Percentiles rank a stretch among this genome's conserved stretches.
These are phyloP conservation scores for Drosophila sp. DNA, from an alignment of 1,140 invertebrate species.

Conservation along the genomic window DNA sequence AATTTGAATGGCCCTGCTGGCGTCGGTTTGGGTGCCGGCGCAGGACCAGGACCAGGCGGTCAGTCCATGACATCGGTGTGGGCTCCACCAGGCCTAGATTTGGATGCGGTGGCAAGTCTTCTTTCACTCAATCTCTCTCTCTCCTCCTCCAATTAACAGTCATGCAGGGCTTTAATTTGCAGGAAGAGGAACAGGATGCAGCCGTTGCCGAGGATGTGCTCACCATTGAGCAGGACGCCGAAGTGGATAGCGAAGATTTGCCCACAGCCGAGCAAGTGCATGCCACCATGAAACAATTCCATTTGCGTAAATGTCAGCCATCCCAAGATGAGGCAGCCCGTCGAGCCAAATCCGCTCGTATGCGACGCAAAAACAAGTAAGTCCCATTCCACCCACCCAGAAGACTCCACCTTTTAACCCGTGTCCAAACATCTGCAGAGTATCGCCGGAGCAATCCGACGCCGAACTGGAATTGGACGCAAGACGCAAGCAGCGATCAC, in stretches of 20 bases:
- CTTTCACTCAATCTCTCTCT: neutral
- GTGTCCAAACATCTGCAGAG: constrained; percentile 25
- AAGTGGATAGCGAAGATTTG: constrained; percentile 79
- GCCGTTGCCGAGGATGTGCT: constrained; percentile 70
- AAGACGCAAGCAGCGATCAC: constrained; percentile 78
- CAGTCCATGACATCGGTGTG: constrained; percentile 67
- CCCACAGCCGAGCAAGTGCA: constrained; percentile 77
- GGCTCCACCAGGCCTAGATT: constrained; percentile 57
- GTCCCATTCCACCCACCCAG: neutral
- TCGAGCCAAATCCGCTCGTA: constrained; percentile 72
- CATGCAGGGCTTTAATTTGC: constrained; percentile 61
- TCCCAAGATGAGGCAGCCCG: constrained; percentile 72
- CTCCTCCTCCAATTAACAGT: neutral
- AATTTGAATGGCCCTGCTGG: constrained; percentile 52
- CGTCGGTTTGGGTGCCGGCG: neutral
- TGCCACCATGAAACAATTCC: constrained; percentile 80
- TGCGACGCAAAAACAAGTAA: constrained; percentile 75
- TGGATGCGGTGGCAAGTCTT: constrained; percentile 62
- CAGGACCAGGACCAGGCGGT: neutral
- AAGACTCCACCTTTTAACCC: neutral
- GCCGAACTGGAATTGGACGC: constrained; percentile 40
- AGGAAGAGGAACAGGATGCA: constrained; percentile 47
- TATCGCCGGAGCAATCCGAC: constrained; percentile 65
- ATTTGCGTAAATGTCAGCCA: constrained; percentile 76
- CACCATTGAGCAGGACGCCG: constrained; percentile 74